Base-by-base conservation (phyloP, 2,888 invertebrate genomes). In the Acanthacorydalis orientalis region DNA sequence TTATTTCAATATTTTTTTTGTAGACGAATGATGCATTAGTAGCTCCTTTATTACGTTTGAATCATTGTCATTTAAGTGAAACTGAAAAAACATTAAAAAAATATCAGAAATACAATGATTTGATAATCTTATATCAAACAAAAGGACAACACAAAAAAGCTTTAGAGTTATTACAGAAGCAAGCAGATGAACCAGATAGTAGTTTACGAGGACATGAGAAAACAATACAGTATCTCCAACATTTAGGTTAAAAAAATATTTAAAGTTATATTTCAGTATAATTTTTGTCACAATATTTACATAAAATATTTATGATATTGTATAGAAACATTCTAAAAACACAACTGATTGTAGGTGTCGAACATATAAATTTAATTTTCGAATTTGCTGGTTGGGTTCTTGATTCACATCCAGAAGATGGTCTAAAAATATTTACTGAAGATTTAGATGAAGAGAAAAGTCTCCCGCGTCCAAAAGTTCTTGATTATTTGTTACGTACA, bases 11-110 rank as follows among this genome's bases (percentile, higher is more conserved):
- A 31, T 34, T 48, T 48, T 48, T 49, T 52, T 67, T 70, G 34
- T 63, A 91, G 85, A 95, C 92, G 1, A 96, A 97, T 63, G 95
- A 97, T 67, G 91, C 91, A 0, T 70, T 95, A 46, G 87, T 97
- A 2, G 91, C 92, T 0, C 87, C 95, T 0, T 68, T 98, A 11
- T 69, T 98, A 31, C 78, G 97, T 1, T 69, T 91, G 14, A 90
- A 96, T 65, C 83, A 90, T 61, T 96, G 96, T 59, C 89, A 95
- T 54, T 67, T 96, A 15, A 89, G 88, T 47, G 97, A 97, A 68
- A 86, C 93, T 0, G 97, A 97, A 61, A 79, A 82, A 57, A 87
- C 88, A 1, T 68, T 98, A 34, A 77, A 84, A 53, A 83, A 84
- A 59, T 80, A 88, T 63, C 81, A 87, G 47, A 96, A 95, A 64